Base-by-base conservation (phyloP, 2,888 invertebrate species). In the Gisinianus flammeolus region DNA sequence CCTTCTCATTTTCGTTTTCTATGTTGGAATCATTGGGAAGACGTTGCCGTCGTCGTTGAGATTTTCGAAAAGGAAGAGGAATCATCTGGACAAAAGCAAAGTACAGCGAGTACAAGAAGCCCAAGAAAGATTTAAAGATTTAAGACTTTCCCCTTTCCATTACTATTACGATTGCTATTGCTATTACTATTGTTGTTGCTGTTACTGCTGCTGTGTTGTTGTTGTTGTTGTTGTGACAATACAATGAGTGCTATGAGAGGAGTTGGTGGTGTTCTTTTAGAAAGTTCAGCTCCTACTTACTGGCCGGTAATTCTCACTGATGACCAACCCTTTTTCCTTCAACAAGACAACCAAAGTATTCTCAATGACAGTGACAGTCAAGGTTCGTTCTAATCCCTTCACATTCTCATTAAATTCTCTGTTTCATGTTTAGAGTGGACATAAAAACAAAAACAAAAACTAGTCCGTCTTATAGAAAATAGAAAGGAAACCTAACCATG, bases 251-350 rank as follows among this genome's bases (percentile, higher is more conserved):
- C 76, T 19, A 8, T 31, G 35, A 24, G 68, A 52, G 54, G 76
- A 16, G 69, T 58, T 68, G 68, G 58, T 52, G 56, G 76, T 69
- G 66, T n/a, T 22, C 31, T 67, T 16, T 30, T 66, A 52, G 75
- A 75, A 22, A 75, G 30, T 75, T 64, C 70, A 30, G 8, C 77
- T n/a, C 58, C 77, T n/a, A 71, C 77, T 10, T 71, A 70, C 64
- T 77, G 77, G 77, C 70, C 77, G 2, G 8, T 30, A 6, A 26
- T 33, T 24, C 35, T 73, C 10, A 30, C 64, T 10, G 73, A 73
- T 26, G 73, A 73, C 24, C 73, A 62, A 58, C 26, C 62, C 12
- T 22, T 73, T 26, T 24, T 73, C 31, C 26, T 58, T 1, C 58
- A 31, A 22, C 62, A 33, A 62, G 64, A 64, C 31, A 73, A 62